A percentile compares a stretch with the other conserved stretches of the same genome.
Evolutionary conservation across 2,797 vertebrate species (phyloP).

Genomic region (Sorex maritimensis): DNA sequence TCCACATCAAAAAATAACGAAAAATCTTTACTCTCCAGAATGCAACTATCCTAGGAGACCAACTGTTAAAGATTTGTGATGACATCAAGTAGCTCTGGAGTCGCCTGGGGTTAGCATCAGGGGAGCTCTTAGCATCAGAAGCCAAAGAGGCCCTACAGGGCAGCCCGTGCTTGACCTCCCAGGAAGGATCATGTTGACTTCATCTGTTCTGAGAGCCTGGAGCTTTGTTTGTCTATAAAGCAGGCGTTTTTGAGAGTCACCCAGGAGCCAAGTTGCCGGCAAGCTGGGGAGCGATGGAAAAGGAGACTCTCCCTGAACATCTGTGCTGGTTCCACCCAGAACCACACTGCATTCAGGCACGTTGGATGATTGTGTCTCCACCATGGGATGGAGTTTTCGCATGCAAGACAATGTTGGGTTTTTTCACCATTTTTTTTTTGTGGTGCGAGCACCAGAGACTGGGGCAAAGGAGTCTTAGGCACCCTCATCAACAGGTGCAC

Average conservation of each 20-base stretch:
- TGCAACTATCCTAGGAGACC: constrained; percentile 44
- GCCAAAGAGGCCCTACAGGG: constrained; percentile 2
- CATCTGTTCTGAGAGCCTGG: neutral
- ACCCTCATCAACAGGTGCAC: constrained; percentile 21
- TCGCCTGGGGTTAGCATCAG: constrained; percentile 65
- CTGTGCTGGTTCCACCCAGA: constrained; percentile 73
- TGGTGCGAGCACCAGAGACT: neutral
- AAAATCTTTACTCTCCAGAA: constrained; percentile 51
- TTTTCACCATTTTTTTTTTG: neutral
- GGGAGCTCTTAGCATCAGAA: constrained; percentile 63
- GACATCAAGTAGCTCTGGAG: constrained; percentile 71
- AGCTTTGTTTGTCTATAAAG: constrained; percentile 74
- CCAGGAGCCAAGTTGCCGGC: constrained; percentile 9
- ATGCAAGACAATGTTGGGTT: fast-evolving
- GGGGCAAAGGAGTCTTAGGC: neutral
- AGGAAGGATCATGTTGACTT: constrained; percentile 62
- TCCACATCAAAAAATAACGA: constrained; percentile 58
- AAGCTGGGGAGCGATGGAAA: constrained; percentile 50
- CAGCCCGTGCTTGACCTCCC: neutral
- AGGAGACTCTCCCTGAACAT: constrained; percentile 71
- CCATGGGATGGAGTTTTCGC: neutral
- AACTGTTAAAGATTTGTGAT: constrained; percentile 52
- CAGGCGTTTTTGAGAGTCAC: constrained; percentile 51
- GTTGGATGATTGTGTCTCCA: neutral
- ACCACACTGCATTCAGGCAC: constrained; percentile 30